Base-by-base conservation (phyloP, 2,888 invertebrate species). In the Gari tellinella region DNA sequence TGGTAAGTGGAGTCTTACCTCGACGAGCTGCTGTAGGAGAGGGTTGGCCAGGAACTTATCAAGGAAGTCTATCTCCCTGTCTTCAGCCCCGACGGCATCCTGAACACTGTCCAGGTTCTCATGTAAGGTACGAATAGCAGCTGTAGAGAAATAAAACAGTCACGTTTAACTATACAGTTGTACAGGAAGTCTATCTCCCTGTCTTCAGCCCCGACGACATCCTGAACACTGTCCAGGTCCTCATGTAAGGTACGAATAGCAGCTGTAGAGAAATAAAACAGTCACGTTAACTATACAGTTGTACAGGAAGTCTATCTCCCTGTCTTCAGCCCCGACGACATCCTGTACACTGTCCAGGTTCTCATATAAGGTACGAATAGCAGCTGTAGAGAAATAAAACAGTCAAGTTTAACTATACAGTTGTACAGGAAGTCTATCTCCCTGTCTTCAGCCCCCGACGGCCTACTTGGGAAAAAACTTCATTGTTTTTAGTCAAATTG, bases 391-490 rank as follows among this genome's bases (percentile, higher is more conserved):
- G 10, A 31, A 31, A 4, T 7, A 31, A 31, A 7, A 48, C 23
- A 21, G 5, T 14, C 17, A 14, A 7, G 21, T 48, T 21, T 14
- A 14, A 17, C 48, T 14, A 89, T 72, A 41, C 88, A 82, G 7
- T 80, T 77, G 48, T 81, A 81, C 7, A 89, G 83, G 55, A 89
- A 88, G 5, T 81, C 83, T 1, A 87, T 69, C 51, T 89, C 89
- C 10, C 55, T 65, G 55, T 85, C 72, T 4, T 69, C 68, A 10
- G 86, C 88, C 12, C 78, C 85, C 67, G 8, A 68, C 64, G 51
- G 83, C 83, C 38, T 81, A n/a, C n/a, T n/a, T n/a, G n/a, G n/a
- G n/a, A n/a, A n/a, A n/a, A n/a, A n/a, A n/a, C n/a, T n/a, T n/a
- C n/a, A n/a, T n/a, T n/a, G n/a, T n/a, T n/a, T n/a, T n/a, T n/a